Base-by-base conservation (phyloP, 2,113 vertebrate genomes). In the Microtus montanus region DNA sequence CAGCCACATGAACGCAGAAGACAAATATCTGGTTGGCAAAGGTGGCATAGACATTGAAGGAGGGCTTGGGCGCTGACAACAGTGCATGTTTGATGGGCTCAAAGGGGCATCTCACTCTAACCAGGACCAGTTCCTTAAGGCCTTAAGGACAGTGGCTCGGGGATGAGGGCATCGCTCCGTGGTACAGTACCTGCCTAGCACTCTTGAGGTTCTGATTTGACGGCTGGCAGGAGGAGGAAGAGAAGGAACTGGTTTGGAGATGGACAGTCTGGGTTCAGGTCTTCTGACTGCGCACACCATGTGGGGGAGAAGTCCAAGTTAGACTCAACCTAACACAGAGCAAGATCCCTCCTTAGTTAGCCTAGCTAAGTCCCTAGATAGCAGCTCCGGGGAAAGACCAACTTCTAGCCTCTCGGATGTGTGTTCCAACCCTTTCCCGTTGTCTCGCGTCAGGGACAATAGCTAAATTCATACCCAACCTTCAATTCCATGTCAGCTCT, bases 1-100 rank as follows among this genome's bases (percentile, higher is more conserved):
- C n/a, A 79, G 80, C 73, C 88, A 71, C 24, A 38, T 92, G 96
- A 85, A 78, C 68, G 80, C 91, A 49, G 91, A 86, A 86, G 71
- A 87, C 74, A 91, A 92, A 82, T 78, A 54, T 88, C 66, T 44
- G 68, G 49, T 85, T 61, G 64, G 70, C 75, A 35, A 84, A 84
- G 73, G 83, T 26, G 5, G 78, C 64, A 47, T 63, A 87, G 44
- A 24, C 44, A 87, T 3, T 26, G 64, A 83, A 64, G 33, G 22
- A 92, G 70, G 86, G 63, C 24, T 0, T 12, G 58, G 47, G 64
- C 13, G 2, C 49, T 11, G 14, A 78, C 77, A 86, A 77, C 85
- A 83, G 38, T 33, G 93, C 85, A 87, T 94, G 93, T 35, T 78
- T 6, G 66, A 87, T 30, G 26, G 41, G 92, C 54, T 64, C 88